Percentiles rank a stretch among this genome's conserved stretches.
These are phyloP conservation scores for Akabosia matsudoensis DNA, from an alignment of 1,140 invertebrate species.

Conservation along the genomic window DNA sequence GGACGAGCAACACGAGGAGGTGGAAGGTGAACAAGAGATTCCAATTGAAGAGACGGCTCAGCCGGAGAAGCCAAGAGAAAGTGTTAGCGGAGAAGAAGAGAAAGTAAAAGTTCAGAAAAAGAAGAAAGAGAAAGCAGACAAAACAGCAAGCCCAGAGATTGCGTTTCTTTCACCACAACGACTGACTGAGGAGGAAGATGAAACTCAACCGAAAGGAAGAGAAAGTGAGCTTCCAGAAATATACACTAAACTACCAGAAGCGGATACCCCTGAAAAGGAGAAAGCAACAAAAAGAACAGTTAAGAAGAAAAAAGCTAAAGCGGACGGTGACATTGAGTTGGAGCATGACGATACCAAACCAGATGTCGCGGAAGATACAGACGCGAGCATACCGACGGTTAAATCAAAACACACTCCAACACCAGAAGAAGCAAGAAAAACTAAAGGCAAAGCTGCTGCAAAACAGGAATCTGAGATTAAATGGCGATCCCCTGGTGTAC, in stretches of 20 bases:
- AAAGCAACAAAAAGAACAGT: background rate
- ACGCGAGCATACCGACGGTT: background rate
- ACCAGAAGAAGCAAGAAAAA: constrained; percentile 49
- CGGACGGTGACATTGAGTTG: background rate
- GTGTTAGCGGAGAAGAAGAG: background rate
- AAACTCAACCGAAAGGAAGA: background rate
- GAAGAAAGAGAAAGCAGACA: background rate
- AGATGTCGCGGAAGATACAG: background rate
- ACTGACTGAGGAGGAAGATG: background rate
- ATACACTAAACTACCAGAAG: background rate
- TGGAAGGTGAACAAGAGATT: constrained; percentile 8
- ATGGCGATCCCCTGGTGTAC: constrained; percentile 49
- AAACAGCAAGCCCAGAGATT: background rate
- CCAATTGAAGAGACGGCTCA: background rate
- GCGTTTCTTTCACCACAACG: constrained; percentile 3
- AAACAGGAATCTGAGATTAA: constrained; percentile 50
- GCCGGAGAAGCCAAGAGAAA: background rate
- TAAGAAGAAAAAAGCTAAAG: background rate
- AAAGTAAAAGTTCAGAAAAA: background rate
- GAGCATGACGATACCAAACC: background rate
- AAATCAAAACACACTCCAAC: constrained; percentile 29
- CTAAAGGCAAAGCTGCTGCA: constrained; percentile 54
- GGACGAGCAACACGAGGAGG: background rate
- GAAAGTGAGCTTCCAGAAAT: background rate
- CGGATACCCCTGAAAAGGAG: background rate